These are phyloP conservation scores for Luperina testacea DNA, from an alignment of 2,888 invertebrate species.

Conservation along the genomic window DNA sequence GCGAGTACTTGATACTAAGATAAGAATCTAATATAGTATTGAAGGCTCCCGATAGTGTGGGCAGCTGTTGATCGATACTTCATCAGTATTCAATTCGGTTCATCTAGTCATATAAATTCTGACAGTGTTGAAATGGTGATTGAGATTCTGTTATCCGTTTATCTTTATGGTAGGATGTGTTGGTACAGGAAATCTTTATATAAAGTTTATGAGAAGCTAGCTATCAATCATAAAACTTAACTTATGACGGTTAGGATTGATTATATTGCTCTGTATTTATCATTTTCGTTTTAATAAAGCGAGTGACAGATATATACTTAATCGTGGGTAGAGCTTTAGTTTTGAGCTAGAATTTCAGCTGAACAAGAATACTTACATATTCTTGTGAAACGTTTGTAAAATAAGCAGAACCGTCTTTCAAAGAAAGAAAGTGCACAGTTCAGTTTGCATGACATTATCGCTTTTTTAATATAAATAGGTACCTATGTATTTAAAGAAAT, in stretches of 20 bases:
- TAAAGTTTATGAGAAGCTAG: slow-evolving; percentile 18
- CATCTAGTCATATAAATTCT: slow-evolving; percentile 53
- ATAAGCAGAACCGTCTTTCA: neutral
- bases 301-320: too few species aligned
- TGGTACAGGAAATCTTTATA: slow-evolving; percentile 23
- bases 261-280: slow-evolving; percentile 2
- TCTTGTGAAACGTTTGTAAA: neutral
- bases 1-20: slow-evolving; percentile 55
- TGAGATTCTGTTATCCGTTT: slow-evolving; percentile 44
- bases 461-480: neutral
- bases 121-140: slow-evolving; percentile 42
- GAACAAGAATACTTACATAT: neutral
- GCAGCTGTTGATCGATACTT: slow-evolving; percentile 61
- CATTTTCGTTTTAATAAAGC: neutral
- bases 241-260: neutral
- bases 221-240: slow-evolving; percentile 4
- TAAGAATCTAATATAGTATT: slow-evolving; percentile 63
- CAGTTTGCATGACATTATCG: neutral
- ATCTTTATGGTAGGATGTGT: slow-evolving; percentile 38
- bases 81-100: slow-evolving; percentile 56
- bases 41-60: slow-evolving; percentile 61
- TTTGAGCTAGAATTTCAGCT: slow-evolving; percentile 5
- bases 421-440: neutral
- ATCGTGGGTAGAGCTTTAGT: neutral
- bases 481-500: neutral